Percentiles rank a stretch among this genome's conserved stretches.
phyloP scores from a whole-genome alignment of 1,140 invertebrate species.

The Pseudomyrmex concolor region DNA sequence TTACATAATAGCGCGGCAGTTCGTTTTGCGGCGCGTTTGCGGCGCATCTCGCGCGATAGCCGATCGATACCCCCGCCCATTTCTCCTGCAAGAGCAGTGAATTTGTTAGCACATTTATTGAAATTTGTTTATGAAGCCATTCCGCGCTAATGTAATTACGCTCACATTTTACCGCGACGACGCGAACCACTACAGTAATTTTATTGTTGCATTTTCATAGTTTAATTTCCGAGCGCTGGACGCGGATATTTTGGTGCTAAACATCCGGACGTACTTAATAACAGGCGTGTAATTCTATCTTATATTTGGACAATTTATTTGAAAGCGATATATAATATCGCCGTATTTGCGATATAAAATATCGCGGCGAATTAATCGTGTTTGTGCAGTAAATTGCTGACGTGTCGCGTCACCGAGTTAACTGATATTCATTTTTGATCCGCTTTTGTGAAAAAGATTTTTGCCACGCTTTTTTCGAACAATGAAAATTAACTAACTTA shows the following conservation, averaged over 20 bases:
- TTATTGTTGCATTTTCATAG: constrained; percentile 64
- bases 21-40: constrained; percentile 8
- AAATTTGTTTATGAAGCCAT: constrained; percentile 69
- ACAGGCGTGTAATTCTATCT: constrained; percentile 28
- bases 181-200: constrained; percentile 61
- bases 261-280: constrained; percentile 49
- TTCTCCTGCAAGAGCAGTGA: constrained; percentile 43
- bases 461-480: constrained; percentile 15
- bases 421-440: constrained; percentile 1
- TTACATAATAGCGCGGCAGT: not conserved
- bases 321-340: constrained; percentile 44
- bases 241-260: constrained; percentile 51
- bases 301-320: constrained; percentile 54
- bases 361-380: constrained; percentile 32
- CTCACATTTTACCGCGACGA: constrained; percentile 48
- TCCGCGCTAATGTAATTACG: constrained; percentile 65
- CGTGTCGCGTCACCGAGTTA: not conserved
- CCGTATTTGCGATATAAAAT: constrained; percentile 44
- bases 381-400: constrained; percentile 29
- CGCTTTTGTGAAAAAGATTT: not conserved
- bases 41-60: constrained; percentile 38
- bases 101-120: constrained; percentile 59
- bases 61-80: constrained; percentile 54
- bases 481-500: not conserved
- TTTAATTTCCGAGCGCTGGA: constrained; percentile 61